A percentile compares a stretch with the other conserved stretches of the same genome.
phyloP scores from a whole-genome alignment of 2,888 invertebrate species.

The Coenonympha glycerion region DNA sequence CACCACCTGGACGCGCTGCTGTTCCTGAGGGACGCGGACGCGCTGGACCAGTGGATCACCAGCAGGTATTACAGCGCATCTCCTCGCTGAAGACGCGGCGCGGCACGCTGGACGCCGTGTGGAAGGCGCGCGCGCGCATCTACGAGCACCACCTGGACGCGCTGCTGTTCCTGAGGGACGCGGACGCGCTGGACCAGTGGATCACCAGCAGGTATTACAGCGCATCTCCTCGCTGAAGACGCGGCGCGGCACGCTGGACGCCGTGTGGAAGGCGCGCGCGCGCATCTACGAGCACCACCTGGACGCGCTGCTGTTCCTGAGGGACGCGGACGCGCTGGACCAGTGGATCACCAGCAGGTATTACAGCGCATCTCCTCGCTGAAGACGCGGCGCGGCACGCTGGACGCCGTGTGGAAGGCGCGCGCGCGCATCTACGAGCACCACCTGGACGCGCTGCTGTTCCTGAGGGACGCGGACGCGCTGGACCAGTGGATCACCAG shows the following conservation, averaged over 20 bases:
- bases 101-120: slow-evolving; percentile 82
- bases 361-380: slow-evolving; percentile 83
- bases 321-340: slow-evolving; percentile 93
- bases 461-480: slow-evolving; percentile 92
- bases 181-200: slow-evolving; percentile 94
- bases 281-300: slow-evolving; percentile 92
- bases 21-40: slow-evolving; percentile 93
- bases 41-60: slow-evolving; percentile 93
- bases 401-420: slow-evolving; percentile 85
- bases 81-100: slow-evolving; percentile 80
- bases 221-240: slow-evolving; percentile 83
- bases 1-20: slow-evolving; percentile 94
- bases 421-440: slow-evolving; percentile 90
- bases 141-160: slow-evolving; percentile 96
- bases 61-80: too few species aligned
- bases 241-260: slow-evolving; percentile 80
- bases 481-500: slow-evolving; percentile 94
- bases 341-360: slow-evolving; percentile 93
- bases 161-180: slow-evolving; percentile 92
- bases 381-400: slow-evolving; percentile 79
- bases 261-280: slow-evolving; percentile 85
- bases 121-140: slow-evolving; percentile 84
- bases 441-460: slow-evolving; percentile 93
- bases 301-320: slow-evolving; percentile 92
- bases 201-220: too few species aligned